These are phyloP conservation scores for Atractosteus spatula DNA, from an alignment of 2,113 vertebrate species.

Conservation along the genomic window DNA sequence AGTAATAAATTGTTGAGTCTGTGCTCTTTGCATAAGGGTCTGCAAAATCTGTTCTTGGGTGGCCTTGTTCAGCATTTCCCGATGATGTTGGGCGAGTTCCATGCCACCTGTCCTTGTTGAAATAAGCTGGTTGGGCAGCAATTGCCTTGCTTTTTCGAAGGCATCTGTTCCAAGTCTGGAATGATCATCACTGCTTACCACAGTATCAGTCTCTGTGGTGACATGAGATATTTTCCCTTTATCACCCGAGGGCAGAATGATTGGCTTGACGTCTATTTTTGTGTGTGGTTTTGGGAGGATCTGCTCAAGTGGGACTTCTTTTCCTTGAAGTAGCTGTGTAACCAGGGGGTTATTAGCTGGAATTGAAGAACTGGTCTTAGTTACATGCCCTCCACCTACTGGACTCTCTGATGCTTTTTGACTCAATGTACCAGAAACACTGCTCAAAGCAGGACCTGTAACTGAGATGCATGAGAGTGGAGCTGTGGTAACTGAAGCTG, in stretches of 20 bases:
- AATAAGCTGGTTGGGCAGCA: slow-evolving; percentile 47
- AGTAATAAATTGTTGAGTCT: slow-evolving; percentile 56
- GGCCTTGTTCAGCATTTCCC: slow-evolving; percentile 73
- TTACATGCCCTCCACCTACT: slow-evolving; percentile 35
- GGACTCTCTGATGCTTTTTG: slow-evolving; percentile 38
- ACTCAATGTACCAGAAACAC: slow-evolving; percentile 37
- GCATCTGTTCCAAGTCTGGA: slow-evolving; percentile 30
- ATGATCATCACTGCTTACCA: slow-evolving; percentile 29
- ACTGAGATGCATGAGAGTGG: slow-evolving; percentile 23
- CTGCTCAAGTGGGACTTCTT: slow-evolving; percentile 86
- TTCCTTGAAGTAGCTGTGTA: slow-evolving; percentile 88
- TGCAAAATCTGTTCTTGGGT: slow-evolving; percentile 84
- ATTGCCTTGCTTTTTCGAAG: slow-evolving; percentile 55
- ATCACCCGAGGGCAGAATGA: slow-evolving; percentile 35
- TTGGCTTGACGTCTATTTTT: slow-evolving; percentile 66
- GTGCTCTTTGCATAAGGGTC: slow-evolving; percentile 75
- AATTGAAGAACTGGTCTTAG: slow-evolving; percentile 72
- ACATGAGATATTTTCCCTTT: slow-evolving; percentile 30
- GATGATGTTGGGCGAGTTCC: slow-evolving; percentile 45
- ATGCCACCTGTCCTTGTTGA: slow-evolving; percentile 49
- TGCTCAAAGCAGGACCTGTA: not conserved
- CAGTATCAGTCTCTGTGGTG: not conserved
- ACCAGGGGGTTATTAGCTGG: slow-evolving; percentile 94
- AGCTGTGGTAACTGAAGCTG: slow-evolving; percentile 26
- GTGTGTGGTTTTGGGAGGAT: slow-evolving; percentile 84